Percentiles rank a stretch among this genome's conserved stretches.
Conservation (phyloP, 2,113 vertebrate species). For the Anguilla rostrata region DNA sequence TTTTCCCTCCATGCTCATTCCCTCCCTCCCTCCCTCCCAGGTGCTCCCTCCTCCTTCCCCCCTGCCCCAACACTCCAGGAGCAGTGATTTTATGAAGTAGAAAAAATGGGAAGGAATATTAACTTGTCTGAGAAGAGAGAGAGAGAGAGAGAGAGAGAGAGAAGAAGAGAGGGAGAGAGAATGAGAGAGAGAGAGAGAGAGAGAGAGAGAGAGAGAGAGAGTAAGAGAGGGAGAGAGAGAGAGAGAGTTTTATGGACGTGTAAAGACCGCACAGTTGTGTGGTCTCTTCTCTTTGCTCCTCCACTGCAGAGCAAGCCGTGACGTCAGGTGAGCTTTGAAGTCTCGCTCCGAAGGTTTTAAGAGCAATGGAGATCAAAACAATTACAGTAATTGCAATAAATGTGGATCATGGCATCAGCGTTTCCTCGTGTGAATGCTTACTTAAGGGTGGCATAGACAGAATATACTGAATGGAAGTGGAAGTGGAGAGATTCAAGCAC, state of each 20-base stretch:
- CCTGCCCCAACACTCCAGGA: background rate
- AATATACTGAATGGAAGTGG: background rate
- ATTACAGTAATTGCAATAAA: background rate
- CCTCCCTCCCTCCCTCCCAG: background rate
- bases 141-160: too few relatives aligned
- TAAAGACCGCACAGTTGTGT: background rate
- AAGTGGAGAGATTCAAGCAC: background rate
- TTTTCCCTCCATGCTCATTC: background rate
- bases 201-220: too few relatives aligned
- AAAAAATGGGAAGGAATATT: background rate
- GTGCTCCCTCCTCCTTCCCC: background rate
- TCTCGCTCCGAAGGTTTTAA: too few relatives aligned
- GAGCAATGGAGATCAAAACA: background rate
- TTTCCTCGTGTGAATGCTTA: background rate
- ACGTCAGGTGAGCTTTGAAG: background rate
- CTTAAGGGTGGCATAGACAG: background rate
- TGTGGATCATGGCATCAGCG: background rate
- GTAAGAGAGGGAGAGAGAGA: too few relatives aligned
- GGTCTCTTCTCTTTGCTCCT: background rate
- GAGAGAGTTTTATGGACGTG: background rate
- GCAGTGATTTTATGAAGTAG: background rate
- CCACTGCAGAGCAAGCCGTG: background rate
- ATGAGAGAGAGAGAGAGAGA: background rate
- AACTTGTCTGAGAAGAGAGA: background rate
- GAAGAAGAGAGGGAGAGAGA: too few relatives aligned